Evolutionary conservation across 2,888 invertebrate species (phyloP), one percentile per base, ranked within the genome.

Genomic region (Adela reaumurella): DNA sequence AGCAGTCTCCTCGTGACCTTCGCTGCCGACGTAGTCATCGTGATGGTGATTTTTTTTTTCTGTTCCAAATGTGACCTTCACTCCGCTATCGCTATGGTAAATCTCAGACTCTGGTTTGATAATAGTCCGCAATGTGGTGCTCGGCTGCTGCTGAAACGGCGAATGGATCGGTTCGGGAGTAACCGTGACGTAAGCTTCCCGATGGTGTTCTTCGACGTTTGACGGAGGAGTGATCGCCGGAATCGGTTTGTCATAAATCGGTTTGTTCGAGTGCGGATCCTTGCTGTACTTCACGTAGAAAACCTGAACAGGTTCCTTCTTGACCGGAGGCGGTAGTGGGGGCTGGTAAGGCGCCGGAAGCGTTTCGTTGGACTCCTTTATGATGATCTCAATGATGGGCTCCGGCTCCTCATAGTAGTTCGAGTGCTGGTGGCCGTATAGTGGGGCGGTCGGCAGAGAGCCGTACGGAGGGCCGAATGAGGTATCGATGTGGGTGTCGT

Each of bases 241-340:
- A 18, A 92, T 81, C 0, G 92, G 92, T 53, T 87, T 83, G 52
- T 92, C 92, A 62, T 92, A 88, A 47, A 92, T 83, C 11, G 92
- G 82, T 55, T 88, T 86, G 46, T 87, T 82, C 0, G 85, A 83
- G 55, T 85, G 81, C 14, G 89, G 89, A 60, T 92, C 91, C 65
- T 93, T 92, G 63, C 92, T 91, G 63, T 94, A 94, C 68, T 93
- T 93, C 0, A 94, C 93, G 62, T 93, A 94, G 64, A 92, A 94
- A 1, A 94, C 94, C 60, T 94, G 93, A 41, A 93, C 91, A 20
- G 92, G 91, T 62, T 93, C 92, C 62, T 91, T 92, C 54, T 81
- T 80, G 14, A 82, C 67, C 16, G 80, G 77, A 2, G 80, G 81
- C 8, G 81, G 74, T 4, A 70, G 67, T 1, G 77, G 70, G 8